A percentile compares a stretch with the other conserved stretches of the same genome.
Conservation (phyloP, 1,140 invertebrate species). For the Meloidogyne floridensis region DNA sequence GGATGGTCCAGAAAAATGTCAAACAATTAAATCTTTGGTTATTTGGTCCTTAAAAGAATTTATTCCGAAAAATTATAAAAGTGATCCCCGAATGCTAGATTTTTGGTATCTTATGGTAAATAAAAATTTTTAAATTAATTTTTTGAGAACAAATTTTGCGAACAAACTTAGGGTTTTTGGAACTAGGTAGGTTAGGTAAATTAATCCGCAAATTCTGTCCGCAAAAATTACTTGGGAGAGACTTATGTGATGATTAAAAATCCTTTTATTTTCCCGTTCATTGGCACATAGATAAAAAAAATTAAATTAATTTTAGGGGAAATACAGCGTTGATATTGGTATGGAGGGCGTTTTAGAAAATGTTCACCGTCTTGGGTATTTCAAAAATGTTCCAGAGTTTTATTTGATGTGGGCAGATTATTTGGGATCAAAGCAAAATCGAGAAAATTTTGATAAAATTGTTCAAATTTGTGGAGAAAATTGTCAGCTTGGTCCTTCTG, state of each 20-base stretch:
- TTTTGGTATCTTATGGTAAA: conserved; percentile 40
- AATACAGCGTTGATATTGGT: conserved; percentile 35
- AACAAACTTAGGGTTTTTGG: no score
- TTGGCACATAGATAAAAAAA: no score
- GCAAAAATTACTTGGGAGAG: no score
- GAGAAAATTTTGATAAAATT: conserved; percentile 20
- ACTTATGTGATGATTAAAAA: no score
- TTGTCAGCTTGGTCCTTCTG: conserved; percentile 13
- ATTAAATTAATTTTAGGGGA: conserved; percentile 27
- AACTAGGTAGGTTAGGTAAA: no score
- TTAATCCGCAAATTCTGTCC: no score
- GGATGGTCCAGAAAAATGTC: no score
- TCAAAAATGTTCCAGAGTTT: conserved; percentile 25
- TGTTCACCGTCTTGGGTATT: conserved; percentile 30
- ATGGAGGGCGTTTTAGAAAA: conserved; percentile 45
- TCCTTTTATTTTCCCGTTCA: no score
- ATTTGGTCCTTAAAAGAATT: conserved; percentile 33
- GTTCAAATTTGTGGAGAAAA: conserved; percentile 26
- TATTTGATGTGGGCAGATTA: conserved; percentile 35
- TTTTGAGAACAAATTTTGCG: no score
- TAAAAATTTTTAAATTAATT: no score
- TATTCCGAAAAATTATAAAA: conserved; percentile 28
- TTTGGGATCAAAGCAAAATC: conserved; percentile 31
- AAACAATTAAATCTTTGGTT: no score
- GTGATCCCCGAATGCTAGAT: conserved; percentile 32